Evolutionary conservation across 2,113 vertebrate genomes (phyloP), one percentile per base, ranked within the genome.

Genomic region (Xerus inauris): DNA sequence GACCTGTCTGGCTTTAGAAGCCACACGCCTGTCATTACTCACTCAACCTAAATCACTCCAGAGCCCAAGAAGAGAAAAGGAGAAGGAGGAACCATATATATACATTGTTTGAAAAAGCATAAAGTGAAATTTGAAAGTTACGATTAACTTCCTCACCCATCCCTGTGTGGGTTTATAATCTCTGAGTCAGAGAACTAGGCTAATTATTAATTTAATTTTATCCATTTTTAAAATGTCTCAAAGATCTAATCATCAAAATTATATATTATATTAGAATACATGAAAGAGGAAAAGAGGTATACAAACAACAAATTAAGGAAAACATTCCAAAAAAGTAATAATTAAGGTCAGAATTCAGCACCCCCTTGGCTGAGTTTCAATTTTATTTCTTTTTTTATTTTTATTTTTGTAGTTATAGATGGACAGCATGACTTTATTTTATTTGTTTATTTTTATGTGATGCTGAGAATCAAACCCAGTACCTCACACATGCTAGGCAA

Each of bases 151-250:
- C 30, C 30, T 83, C 69, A 79, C 20, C 59, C 30, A 73, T 87
- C 47, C 40, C 32, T 81, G 11, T 83, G 22, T 80, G 76, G 40
- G 38, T 73, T 95, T 95, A 65, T 94, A 90, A 67, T 76, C 47
- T 89, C 45, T 73, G 89, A 89, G 49, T 93, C 13, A 42, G 40
- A 95, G 73, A 91, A 82, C 24, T 71, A 42, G 5, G 22, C 59
- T 93, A 88, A 91, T 85, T 89, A 85, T 84, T 91, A 57, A 92
- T 90, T 76, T 94, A 92, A 91, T 93, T 91, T 87, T 86, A 88
- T 51, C 17, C 80, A 87, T 92, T 89, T 87, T 72, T 89, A 54
- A 47, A 92, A 88, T 77, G n/a, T 81, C 26, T 51, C 76, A 85
- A 80, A 16, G 24, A 30, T 51, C 32, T 95, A 77, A 87, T 73